phyloP scores from a whole-genome alignment of 2,113 vertebrate species.

The Zapornia atra region DNA sequence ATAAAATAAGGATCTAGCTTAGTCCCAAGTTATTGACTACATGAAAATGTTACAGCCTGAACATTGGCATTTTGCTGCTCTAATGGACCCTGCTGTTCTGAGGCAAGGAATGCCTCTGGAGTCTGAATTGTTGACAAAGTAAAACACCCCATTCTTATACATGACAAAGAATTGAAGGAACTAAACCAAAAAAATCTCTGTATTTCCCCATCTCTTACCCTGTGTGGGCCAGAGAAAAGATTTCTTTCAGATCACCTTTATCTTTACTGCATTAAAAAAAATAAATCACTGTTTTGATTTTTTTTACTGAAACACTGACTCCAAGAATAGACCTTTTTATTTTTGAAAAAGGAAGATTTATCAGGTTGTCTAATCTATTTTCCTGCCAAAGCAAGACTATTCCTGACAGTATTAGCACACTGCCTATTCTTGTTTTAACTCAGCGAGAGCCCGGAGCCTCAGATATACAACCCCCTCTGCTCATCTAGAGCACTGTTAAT shows the following conservation, averaged over 20 bases:
- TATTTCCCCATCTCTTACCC: not conserved
- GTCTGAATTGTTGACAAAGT: not conserved
- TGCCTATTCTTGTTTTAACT: constrained; percentile 51
- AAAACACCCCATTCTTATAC: not conserved
- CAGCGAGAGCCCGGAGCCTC: not conserved
- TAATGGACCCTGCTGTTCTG: not conserved
- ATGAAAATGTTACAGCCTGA: not conserved
- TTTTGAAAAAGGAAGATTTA: not conserved
- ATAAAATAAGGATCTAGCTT: not conserved
- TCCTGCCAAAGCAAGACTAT: constrained; percentile 51
- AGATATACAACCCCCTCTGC: not conserved
- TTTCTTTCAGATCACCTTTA: not conserved
- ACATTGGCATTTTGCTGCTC: not conserved
- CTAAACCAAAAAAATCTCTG: not conserved
- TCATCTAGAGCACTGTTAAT: not conserved
- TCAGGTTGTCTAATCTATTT: constrained; percentile 17
- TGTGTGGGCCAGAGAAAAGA: not conserved
- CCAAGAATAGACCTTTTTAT: not conserved
- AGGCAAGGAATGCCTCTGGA: not conserved
- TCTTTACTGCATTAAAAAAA: not conserved
- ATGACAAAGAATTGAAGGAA: not conserved
- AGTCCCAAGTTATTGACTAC: not conserved
- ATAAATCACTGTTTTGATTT: too few species aligned
- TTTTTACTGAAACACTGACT: not conserved
- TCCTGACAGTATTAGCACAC: constrained; percentile 29